These are phyloP conservation scores for Brachionus manjavacas DNA, from an alignment of 1,140 invertebrate genomes.

Conservation along the genomic window DNA sequence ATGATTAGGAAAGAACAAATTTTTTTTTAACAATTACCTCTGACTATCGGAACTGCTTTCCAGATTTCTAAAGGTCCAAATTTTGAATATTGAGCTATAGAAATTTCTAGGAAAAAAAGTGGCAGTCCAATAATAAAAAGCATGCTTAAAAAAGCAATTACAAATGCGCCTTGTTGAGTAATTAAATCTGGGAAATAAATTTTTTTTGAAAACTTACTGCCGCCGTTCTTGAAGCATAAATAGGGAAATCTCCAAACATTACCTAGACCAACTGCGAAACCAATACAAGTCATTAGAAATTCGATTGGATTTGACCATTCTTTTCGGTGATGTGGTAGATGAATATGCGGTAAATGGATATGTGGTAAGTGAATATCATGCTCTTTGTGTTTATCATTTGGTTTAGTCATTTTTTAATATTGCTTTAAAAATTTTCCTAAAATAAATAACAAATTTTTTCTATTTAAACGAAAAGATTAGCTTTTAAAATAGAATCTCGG, in stretches of 20 bases:
- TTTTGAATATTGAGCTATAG: constrained; percentile 72
- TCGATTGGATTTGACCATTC: constrained; percentile 42
- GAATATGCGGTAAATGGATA: not conserved
- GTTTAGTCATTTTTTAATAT: not conserved
- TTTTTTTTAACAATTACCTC: constrained; percentile 60
- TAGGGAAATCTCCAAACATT: constrained; percentile 41
- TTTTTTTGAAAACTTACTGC: not conserved
- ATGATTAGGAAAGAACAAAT: not conserved
- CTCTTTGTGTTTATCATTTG: not conserved
- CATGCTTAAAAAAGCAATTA: constrained; percentile 65
- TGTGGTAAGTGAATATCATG: too few relatives aligned
- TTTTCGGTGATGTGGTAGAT: constrained; percentile 5
- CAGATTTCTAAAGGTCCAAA: constrained; percentile 72
- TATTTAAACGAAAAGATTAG: not conserved
- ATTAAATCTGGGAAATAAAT: not conserved
- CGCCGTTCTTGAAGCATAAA: constrained; percentile 35
- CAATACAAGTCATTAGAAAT: constrained; percentile 41
- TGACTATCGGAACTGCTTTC: constrained; percentile 73
- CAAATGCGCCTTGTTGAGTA: constrained; percentile 63
- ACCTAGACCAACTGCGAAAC: constrained; percentile 35
- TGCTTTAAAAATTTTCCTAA: not conserved
- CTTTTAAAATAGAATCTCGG: not conserved
- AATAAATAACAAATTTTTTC: not conserved
- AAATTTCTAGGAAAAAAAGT: constrained; percentile 70
- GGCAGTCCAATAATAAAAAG: constrained; percentile 67